phyloP scores from a whole-genome alignment of 1,140 invertebrate species.

The Steinernema feltiae region DNA sequence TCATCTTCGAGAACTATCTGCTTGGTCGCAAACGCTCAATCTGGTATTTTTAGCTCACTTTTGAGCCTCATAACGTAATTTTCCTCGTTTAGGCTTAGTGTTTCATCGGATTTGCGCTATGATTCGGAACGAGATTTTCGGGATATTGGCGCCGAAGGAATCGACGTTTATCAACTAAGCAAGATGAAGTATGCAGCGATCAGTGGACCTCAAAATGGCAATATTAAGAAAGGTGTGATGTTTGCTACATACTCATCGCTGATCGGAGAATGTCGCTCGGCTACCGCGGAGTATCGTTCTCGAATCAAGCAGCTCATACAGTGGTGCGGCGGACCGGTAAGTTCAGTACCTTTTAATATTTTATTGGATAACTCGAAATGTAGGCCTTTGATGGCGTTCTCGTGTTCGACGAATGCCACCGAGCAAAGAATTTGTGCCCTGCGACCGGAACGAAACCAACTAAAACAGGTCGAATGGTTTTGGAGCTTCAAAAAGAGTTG shows the following conservation, averaged over 20 bases:
- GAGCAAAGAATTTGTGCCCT: slow-evolving; percentile 97
- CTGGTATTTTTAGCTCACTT: no score
- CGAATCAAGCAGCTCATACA: slow-evolving; percentile 87
- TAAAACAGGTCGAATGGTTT: slow-evolving; percentile 77
- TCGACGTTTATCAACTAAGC: slow-evolving; percentile 80
- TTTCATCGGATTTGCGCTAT: slow-evolving; percentile 95
- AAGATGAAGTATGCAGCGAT: slow-evolving; percentile 97
- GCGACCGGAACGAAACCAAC: slow-evolving; percentile 82
- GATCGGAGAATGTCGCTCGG: slow-evolving; percentile 87
- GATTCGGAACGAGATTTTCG: slow-evolving; percentile 90
- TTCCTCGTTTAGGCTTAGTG: slow-evolving; percentile 67
- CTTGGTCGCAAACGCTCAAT: no score
- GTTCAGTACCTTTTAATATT: slow-evolving; percentile 79
- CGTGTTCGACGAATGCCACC: slow-evolving; percentile 98
- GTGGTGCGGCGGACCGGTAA: slow-evolving; percentile 79
- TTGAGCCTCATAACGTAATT: no score
- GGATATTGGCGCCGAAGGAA: slow-evolving; percentile 88
- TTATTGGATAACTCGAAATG: slow-evolving; percentile 9
- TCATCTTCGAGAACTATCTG: no score
- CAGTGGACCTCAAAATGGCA: slow-evolving; percentile 80
- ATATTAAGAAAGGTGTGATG: slow-evolving; percentile 70
- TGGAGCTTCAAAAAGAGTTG: slow-evolving; percentile 88
- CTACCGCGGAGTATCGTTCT: slow-evolving; percentile 82
- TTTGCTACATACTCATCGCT: slow-evolving; percentile 96
- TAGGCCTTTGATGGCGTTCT: slow-evolving; percentile 64